Conservation (phyloP, 2,797 vertebrate species). For the Sebastes trivittatus region DNA sequence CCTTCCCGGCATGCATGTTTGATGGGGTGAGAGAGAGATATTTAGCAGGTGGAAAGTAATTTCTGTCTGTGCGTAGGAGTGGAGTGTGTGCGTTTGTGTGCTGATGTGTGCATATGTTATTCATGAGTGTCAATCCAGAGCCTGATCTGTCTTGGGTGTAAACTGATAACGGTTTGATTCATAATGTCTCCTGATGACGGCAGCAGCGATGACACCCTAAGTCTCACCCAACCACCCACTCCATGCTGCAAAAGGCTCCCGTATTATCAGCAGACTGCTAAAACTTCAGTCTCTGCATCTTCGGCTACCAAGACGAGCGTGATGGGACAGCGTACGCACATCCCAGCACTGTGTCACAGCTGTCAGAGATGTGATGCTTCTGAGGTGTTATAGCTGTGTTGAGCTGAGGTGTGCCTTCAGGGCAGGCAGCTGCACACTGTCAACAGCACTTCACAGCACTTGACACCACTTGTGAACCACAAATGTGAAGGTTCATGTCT, state of each 20-base stretch:
- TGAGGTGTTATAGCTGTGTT: constrained; percentile 35
- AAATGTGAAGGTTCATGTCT: constrained; percentile 33
- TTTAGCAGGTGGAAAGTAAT: constrained; percentile 48
- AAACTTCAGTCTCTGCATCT: constrained; percentile 15
- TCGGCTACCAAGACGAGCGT: not conserved
- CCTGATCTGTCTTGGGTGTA: constrained; percentile 34
- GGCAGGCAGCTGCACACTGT: constrained; percentile 49
- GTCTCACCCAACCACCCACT: constrained; percentile 5
- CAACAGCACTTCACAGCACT: constrained; percentile 46
- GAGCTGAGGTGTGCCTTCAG: constrained; percentile 51
- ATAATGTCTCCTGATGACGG: not conserved
- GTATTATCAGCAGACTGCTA: constrained; percentile 1
- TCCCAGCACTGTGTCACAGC: constrained; percentile 19
- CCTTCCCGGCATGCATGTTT: constrained; percentile 60
- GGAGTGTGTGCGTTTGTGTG: not conserved
- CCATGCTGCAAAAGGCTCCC: not conserved
- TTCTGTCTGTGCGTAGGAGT: constrained; percentile 31
- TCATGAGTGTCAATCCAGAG: constrained; percentile 38
- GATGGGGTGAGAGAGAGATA: constrained; percentile 65
- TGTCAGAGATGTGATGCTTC: constrained; percentile 43
- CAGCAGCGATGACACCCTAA: not conserved
- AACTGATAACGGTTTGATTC: constrained; percentile 30
- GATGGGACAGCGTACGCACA: constrained; percentile 11
- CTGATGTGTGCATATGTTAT: constrained; percentile 27
- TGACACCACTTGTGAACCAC: constrained; percentile 28